Percentiles rank a stretch among this genome's conserved stretches.
These are phyloP conservation scores for Drosophila takahashii DNA, from an alignment of 1,140 invertebrate species.

Conservation along the genomic window DNA sequence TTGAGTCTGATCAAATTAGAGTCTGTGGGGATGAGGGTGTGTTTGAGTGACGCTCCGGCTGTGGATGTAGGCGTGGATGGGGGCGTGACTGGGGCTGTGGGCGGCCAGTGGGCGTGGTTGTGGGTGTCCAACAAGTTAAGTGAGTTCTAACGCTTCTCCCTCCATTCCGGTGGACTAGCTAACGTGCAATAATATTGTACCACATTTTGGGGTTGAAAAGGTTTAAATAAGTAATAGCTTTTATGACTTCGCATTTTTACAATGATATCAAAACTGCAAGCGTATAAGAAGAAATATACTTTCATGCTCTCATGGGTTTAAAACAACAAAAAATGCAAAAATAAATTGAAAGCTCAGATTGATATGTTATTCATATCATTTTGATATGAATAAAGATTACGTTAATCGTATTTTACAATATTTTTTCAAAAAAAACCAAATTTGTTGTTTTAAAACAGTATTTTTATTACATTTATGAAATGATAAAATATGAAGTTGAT, in stretches of 20 bases:
- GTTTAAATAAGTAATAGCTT: not conserved
- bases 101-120: slow-evolving; percentile 13
- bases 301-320: no score
- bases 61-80: not conserved
- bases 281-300: no score
- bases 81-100: slow-evolving; percentile 10
- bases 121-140: slow-evolving; percentile 37
- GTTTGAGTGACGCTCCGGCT: slow-evolving; percentile 30
- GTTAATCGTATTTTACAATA: no score
- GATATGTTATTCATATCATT: no score
- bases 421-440: no score
- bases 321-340: no score
- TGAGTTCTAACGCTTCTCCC: slow-evolving; percentile 1
- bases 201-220: not conserved
- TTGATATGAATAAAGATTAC: no score
- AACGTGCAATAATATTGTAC: slow-evolving; percentile 1
- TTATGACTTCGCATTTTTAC: not conserved
- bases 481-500: no score
- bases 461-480: no score
- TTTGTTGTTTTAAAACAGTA: no score
- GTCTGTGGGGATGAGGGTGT: slow-evolving; percentile 22
- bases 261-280: no score
- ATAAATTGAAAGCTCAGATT: no score
- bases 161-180: not conserved
- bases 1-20: slow-evolving; percentile 78